phyloP scores from a whole-genome alignment of 2,888 invertebrate genomes.

The Callinectes sapidus region DNA sequence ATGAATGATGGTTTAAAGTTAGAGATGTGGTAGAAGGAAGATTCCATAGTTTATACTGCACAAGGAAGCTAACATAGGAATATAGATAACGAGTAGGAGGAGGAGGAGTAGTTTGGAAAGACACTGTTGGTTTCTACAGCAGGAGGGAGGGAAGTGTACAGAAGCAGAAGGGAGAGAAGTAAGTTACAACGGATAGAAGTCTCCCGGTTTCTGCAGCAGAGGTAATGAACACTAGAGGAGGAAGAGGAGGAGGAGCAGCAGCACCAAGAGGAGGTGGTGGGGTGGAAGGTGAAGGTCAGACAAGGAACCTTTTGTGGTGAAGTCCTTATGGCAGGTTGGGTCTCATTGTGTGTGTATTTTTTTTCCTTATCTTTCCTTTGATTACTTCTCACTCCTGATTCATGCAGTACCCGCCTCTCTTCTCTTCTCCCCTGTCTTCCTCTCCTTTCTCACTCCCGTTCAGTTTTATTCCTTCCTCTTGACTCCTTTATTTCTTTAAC shows the following conservation, averaged over 20 bases:
- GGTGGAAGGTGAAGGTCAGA: slow-evolving; percentile 11
- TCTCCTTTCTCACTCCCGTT: not conserved
- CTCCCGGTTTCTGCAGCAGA: not conserved
- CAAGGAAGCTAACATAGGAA: no score
- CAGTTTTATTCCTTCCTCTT: not conserved
- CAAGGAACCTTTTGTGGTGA: slow-evolving; percentile 28
- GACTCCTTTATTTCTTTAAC: not conserved
- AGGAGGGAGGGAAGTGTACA: not conserved
- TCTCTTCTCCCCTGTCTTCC: not conserved
- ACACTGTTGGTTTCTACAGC: no score
- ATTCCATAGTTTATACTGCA: no score
- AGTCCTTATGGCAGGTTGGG: not conserved
- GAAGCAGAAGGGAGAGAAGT: not conserved
- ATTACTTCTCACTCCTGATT: not conserved
- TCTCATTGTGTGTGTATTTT: not conserved
- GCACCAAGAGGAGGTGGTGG: not conserved
- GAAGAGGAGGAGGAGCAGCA: not conserved
- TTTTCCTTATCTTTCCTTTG: not conserved
- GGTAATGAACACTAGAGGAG: not conserved
- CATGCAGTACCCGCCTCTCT: not conserved
- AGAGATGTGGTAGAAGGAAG: no score
- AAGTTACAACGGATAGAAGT: not conserved
- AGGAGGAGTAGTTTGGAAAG: not conserved
- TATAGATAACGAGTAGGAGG: no score
- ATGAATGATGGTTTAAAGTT: not conserved